These are phyloP conservation scores for Hormiphora californensis DNA, from an alignment of 37 sponge, comb jelly and placozoan genomes.

Conservation along the genomic window DNA sequence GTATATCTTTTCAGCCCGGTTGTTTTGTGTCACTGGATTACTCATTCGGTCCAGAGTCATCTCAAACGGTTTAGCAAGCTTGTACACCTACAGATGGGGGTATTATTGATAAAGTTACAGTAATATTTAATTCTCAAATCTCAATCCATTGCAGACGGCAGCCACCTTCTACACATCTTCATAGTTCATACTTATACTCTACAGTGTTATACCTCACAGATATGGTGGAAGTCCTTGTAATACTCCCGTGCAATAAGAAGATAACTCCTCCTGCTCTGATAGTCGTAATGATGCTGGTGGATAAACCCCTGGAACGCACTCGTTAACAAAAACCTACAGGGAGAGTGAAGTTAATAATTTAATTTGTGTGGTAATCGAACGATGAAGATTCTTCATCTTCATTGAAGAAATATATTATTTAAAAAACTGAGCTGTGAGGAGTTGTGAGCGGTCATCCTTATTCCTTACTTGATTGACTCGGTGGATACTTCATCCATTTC, in stretches of 20 bases:
- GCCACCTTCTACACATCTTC: no score
- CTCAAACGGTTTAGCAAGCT: no score
- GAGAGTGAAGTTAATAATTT: neutral
- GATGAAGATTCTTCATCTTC: neutral
- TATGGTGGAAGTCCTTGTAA: slow-evolving; percentile 49
- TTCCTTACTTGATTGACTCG: slow-evolving; percentile 24
- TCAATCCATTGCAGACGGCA: no score
- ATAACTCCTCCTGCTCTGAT: neutral
- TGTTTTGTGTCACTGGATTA: neutral
- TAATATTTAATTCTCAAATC: no score
- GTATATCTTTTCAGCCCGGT: slow-evolving; percentile 37
- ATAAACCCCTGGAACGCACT: slow-evolving; percentile 13
- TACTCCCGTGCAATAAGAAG: slow-evolving; percentile 16
- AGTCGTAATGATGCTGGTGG: slow-evolving; percentile 42
- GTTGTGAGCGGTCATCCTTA: neutral
- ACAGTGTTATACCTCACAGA: slow-evolving; percentile 34
- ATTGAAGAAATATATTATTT: no score
- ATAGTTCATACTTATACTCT: no score
- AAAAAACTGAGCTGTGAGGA: neutral
- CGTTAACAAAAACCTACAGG: slow-evolving; percentile 7
- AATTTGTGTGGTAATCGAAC: neutral
- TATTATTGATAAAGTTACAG: no score
- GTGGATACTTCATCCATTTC: slow-evolving; percentile 22
- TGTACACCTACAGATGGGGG: no score
- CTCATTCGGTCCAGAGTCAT: neutral